Evolutionary conservation across 2,113 vertebrate genomes (phyloP).

Genomic region (Rhadina sibilatrix): DNA sequence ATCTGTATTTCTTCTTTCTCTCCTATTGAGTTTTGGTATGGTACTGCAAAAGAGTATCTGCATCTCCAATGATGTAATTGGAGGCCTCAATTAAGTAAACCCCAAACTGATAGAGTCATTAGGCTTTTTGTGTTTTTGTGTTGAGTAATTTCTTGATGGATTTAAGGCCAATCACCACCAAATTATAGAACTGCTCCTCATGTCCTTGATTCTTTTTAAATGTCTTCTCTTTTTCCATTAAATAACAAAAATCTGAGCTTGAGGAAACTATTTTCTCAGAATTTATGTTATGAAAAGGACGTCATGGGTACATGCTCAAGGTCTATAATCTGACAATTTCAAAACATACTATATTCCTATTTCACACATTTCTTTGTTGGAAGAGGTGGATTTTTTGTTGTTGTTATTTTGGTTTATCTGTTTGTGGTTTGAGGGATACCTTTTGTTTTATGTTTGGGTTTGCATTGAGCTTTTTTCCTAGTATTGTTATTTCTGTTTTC

Average conservation of each 20-base stretch:
- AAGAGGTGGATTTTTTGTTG: rapidly evolving
- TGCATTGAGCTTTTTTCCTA: background rate
- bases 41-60: background rate
- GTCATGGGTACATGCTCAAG: background rate
- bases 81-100: background rate
- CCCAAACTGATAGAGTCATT: background rate
- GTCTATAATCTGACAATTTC: background rate
- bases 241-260: background rate
- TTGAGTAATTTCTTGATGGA: background rate
- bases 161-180: background rate
- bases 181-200: background rate
- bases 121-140: background rate
- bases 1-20: background rate
- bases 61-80: background rate
- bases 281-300: background rate
- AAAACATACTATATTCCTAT: background rate
- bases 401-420: background rate
- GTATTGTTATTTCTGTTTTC: background rate
- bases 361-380: background rate
- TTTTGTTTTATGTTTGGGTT: background rate
- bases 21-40: background rate
- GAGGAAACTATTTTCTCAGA: background rate
- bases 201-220: background rate
- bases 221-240: background rate
- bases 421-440: background rate